Evolutionary conservation across 2,888 invertebrate species (phyloP).

Genomic region (Temnothorax rugatulus): DNA sequence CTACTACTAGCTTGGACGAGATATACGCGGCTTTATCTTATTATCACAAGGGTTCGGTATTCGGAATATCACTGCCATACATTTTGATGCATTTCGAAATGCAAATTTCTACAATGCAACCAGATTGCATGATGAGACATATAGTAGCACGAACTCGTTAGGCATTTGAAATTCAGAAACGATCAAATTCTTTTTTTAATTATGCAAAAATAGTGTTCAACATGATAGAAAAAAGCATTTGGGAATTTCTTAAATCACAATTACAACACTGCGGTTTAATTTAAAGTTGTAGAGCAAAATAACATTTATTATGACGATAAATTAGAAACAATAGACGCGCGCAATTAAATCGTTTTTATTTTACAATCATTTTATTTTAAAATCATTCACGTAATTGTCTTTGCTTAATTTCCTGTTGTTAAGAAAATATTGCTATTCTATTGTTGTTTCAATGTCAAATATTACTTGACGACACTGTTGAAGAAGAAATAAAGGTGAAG

Average conservation of each 20-base stretch:
- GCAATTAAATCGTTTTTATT: background rate
- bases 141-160: constrained; percentile 4
- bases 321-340: background rate
- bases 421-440: constrained; percentile 40
- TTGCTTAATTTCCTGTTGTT: constrained; percentile 15
- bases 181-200: constrained; percentile 41
- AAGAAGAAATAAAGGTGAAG: constrained; percentile 19
- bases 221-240: background rate
- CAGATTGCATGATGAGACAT: constrained; percentile 43
- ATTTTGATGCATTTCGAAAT: constrained; percentile 56
- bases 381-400: constrained; percentile 14
- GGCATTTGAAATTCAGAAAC: constrained; percentile 23
- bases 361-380: constrained; percentile 10
- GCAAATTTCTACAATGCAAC: constrained; percentile 58
- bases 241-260: background rate
- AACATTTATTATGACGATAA: background rate
- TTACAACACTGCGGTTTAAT: background rate
- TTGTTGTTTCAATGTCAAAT: constrained; percentile 38
- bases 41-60: constrained; percentile 47
- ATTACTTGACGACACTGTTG: constrained; percentile 12
- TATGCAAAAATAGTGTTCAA: background rate
- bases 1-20: constrained; percentile 22
- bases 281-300: background rate
- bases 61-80: constrained; percentile 5
- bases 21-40: constrained; percentile 61